Evolutionary conservation across 2,888 invertebrate genomes (phyloP), one percentile per base, ranked within the genome.

Genomic region (Leptopilina myrica): DNA sequence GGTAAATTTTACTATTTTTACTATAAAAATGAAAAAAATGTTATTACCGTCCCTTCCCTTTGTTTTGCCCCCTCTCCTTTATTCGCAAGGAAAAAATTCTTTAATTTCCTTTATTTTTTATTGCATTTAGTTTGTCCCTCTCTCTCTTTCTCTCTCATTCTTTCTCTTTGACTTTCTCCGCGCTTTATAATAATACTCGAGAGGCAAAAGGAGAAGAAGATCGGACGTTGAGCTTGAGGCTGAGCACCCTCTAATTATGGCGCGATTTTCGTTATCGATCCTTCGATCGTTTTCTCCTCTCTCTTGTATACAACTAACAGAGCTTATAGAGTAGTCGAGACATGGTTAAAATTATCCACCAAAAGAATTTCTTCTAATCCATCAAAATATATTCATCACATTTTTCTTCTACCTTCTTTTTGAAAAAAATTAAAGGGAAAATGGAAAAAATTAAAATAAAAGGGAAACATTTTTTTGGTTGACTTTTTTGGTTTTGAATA

Each of bases 201-300:
- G 46, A 46, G 46, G 9, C 8, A 46, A 9, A 46, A 9, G 9
- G 46, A 69, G 69, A 53, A 69, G 69, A 53, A 53, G 53, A 69
- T 69, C 69, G 26, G 33, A 69, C 33, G 20, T 20, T 46, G 69
- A 69, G 69, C 69, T 69, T 69, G 53, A 26, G 69, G 49, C 69
- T 14, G 69, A 14, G 69, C 69, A 69, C 69, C 69, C 69, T 69
- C 69, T 69, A 69, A 69, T 69, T 69, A 69, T 69, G 69, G 69
- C 69, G 69, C 69, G 69, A 69, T 69, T 69, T 69, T 69, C 69
- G 69, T 69, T 56, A 69, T 69, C 69, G 69, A 69, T 56, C n/a
- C 69, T 69, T 69, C 53, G 69, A 69, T 69, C 69, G 69, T 53
- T 20, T 20, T 69, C 69, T 69, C 69, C 53, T 53, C 53, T 69